Evolutionary conservation across 2,113 vertebrate genomes (phyloP), one percentile per base, ranked within the genome.

Genomic region (Anthoscopus minutus): DNA sequence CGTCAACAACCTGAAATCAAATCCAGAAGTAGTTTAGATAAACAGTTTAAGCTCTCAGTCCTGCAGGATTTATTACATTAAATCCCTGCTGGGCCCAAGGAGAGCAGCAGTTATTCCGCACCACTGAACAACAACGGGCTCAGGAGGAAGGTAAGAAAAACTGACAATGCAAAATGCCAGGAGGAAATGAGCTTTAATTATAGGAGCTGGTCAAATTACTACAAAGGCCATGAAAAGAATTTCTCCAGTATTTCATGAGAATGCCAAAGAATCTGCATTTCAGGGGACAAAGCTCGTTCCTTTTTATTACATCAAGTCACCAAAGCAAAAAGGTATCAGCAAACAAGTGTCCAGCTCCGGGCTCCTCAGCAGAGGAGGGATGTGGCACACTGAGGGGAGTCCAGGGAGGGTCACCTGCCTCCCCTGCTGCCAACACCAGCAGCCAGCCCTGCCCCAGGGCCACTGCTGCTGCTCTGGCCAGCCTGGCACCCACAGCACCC

Each of bases 1-100:
- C 97, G 27, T 98, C 98, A 83, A 97, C 97, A 72, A 98, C 98
- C 98, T 98, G 95, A 91, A 97, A 90, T 38, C 57, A 96, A 70
- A 92, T 13, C 54, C 96, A 92, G 92, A 28, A 81, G 50, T 15
- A 27, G 56, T 57, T 93, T 6, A 90, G 45, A 56, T 37, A 18
- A 96, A 53, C 38, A 81, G 37, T 54, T 71, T 67, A 76, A 87
- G 73, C 33, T 45, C 73, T 72, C 45, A 54, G 56, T n/a, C 69
- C 56, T 1, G 1, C 10, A 69, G 48, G 54, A 86, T 79, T 87
- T 42, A 84, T 70, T 38, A 57, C 48, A 60, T 23, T 38, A 22
- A 70, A 64, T 24, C 35, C 58, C 58, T 58, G 88, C 48, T 25
- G 51, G 66, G 31, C 47, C 30, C 64, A 51, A 31, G 64, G 35